Conservation (phyloP, 2,113 vertebrate species). For the Meriones unguiculatus region DNA sequence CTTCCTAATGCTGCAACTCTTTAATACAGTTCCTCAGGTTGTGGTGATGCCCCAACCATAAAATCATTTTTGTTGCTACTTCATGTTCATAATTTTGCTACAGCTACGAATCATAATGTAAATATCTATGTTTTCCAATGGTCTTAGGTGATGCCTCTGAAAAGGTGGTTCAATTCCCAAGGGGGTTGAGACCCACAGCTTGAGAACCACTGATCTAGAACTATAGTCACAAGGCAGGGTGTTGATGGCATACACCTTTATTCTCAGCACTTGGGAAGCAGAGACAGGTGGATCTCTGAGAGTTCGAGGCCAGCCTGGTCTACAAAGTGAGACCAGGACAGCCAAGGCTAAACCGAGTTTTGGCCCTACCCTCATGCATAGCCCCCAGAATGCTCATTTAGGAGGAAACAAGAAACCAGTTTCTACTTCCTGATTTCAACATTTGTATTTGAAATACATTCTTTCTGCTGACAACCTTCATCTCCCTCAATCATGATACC, state of each 20-base stretch:
- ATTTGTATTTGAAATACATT: background rate
- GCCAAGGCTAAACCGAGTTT: background rate
- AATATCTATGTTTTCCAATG: background rate
- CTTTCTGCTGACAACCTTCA: background rate
- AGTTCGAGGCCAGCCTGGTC: too few relatives aligned
- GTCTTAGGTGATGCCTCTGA: background rate
- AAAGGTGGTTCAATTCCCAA: background rate
- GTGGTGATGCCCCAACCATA: background rate
- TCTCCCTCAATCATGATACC: background rate
- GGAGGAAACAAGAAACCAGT: background rate
- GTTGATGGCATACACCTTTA: too few relatives aligned
- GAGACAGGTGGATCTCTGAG: background rate
- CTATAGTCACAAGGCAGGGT: background rate
- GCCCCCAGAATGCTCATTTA: too few relatives aligned
- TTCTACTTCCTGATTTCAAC: background rate
- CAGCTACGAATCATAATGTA: background rate
- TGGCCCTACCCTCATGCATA: too few relatives aligned
- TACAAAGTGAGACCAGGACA: too few relatives aligned
- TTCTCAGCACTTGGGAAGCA: too few relatives aligned
- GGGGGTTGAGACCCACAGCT: background rate
- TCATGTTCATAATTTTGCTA: background rate
- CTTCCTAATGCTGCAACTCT: background rate
- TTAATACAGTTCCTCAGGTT: background rate
- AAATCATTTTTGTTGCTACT: background rate
- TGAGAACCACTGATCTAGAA: background rate